Conservation (phyloP, 2,797 vertebrate genomes). For the Ispidina picta region DNA sequence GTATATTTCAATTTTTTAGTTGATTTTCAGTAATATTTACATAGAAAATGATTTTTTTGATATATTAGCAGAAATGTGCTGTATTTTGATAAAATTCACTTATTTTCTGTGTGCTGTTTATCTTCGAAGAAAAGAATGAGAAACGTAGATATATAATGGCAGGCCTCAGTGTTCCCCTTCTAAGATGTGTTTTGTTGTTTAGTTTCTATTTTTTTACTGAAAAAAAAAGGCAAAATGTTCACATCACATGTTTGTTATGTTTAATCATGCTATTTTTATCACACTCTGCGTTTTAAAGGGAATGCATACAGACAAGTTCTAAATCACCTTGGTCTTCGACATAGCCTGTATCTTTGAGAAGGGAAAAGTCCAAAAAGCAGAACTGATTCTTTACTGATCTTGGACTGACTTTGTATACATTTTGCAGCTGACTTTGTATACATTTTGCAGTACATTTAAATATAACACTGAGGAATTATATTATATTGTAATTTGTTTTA, state of each 20-base stretch:
- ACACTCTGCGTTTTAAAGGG: constrained; percentile 70
- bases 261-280: constrained; percentile 40
- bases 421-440: constrained; percentile 39
- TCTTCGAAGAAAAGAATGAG: constrained; percentile 75
- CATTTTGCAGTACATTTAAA: constrained; percentile 57
- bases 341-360: constrained; percentile 54
- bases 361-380: constrained; percentile 55
- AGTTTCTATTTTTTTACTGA: constrained; percentile 58
- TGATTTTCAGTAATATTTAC: constrained; percentile 80
- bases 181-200: constrained; percentile 54
- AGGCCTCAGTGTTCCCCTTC: constrained; percentile 69
- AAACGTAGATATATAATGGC: constrained; percentile 73
- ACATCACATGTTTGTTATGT: constrained; percentile 48
- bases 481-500: constrained; percentile 59
- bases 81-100: constrained; percentile 84
- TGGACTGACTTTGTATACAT: constrained; percentile 56
- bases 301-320: constrained; percentile 49
- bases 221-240: constrained; percentile 27
- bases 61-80: constrained; percentile 80
- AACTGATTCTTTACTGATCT: constrained; percentile 73
- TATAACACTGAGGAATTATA: constrained; percentile 40
- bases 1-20: constrained; percentile 86
- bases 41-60: constrained; percentile 82
- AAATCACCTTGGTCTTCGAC: constrained; percentile 50
- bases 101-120: constrained; percentile 79